Conservation (phyloP, 2,113 vertebrate species). For the Hystrix cristata region DNA sequence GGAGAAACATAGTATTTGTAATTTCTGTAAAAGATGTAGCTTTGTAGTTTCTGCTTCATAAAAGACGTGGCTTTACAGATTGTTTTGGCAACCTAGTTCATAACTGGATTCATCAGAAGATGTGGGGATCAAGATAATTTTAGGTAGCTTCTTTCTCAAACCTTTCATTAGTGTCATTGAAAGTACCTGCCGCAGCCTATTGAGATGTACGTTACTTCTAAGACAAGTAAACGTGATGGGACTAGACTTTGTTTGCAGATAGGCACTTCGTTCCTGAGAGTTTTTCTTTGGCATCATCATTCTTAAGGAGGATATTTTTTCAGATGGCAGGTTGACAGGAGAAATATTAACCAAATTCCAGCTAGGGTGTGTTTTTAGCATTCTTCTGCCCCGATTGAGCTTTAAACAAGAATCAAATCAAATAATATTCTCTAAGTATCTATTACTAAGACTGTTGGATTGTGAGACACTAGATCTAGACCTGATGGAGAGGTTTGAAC, state of each 20-base stretch:
- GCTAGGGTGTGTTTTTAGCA: not conserved
- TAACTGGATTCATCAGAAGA: constrained; percentile 20
- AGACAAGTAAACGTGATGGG: not conserved
- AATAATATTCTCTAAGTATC: not conserved
- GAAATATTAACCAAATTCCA: constrained; percentile 11
- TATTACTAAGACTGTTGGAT: not conserved
- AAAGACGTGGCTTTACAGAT: not conserved
- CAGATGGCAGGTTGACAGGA: not conserved
- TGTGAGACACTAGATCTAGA: not conserved
- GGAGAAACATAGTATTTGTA: not conserved
- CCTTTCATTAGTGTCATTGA: not conserved
- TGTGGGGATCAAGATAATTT: constrained; percentile 25
- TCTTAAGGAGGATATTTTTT: constrained; percentile 18
- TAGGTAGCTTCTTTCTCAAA: constrained; percentile 38
- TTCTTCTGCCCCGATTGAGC: not conserved
- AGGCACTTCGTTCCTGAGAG: constrained; percentile 14
- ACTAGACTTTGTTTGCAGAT: constrained; percentile 22
- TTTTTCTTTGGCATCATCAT: not conserved
- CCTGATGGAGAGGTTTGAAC: not conserved
- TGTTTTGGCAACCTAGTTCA: not conserved
- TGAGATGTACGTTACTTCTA: not conserved
- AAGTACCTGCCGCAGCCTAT: not conserved
- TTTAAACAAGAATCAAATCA: constrained; percentile 48
- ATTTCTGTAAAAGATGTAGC: constrained; percentile 10
- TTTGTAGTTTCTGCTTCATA: constrained; percentile 1